These are phyloP conservation scores for Sinonovacula constricta DNA, from an alignment of 1,140 invertebrate species.

Conservation along the genomic window DNA sequence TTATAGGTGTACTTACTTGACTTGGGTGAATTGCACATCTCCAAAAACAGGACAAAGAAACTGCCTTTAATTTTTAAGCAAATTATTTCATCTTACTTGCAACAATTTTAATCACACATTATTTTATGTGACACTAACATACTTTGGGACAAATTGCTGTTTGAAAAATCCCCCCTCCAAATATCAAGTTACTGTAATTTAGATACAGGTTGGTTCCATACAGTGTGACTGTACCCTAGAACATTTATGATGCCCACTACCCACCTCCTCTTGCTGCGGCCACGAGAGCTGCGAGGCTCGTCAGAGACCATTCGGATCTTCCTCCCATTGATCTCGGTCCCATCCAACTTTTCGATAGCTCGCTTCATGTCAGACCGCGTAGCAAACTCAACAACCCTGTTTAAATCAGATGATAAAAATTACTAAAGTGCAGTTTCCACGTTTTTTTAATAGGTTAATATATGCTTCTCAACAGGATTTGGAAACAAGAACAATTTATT, in stretches of 20 bases:
- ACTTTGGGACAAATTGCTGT: no score
- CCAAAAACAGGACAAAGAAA: no score
- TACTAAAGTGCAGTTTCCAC: neutral
- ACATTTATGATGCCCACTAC: neutral
- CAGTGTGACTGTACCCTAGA: slow-evolving; percentile 1
- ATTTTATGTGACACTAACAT: neutral
- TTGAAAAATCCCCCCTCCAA: no score
- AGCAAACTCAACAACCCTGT: slow-evolving; percentile 78
- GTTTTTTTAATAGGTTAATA: slow-evolving; percentile 79
- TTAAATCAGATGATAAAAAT: neutral
- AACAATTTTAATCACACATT: no score
- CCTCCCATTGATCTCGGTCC: slow-evolving; percentile 90
- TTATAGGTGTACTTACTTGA: neutral
- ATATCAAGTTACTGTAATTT: slow-evolving; percentile 75
- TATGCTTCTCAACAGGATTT: slow-evolving; percentile 92
- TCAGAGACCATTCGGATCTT: slow-evolving; percentile 94
- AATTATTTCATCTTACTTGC: no score
- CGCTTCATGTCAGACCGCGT: slow-evolving; percentile 92
- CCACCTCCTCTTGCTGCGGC: slow-evolving; percentile 81
- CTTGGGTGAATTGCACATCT: no score
- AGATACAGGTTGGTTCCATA: neutral
- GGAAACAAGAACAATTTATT: no score
- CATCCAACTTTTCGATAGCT: slow-evolving; percentile 96
- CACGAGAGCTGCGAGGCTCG: slow-evolving; percentile 88
- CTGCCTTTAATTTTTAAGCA: no score